phyloP scores from a whole-genome alignment of 2,888 invertebrate species.

The Syrista parreyssii region DNA sequence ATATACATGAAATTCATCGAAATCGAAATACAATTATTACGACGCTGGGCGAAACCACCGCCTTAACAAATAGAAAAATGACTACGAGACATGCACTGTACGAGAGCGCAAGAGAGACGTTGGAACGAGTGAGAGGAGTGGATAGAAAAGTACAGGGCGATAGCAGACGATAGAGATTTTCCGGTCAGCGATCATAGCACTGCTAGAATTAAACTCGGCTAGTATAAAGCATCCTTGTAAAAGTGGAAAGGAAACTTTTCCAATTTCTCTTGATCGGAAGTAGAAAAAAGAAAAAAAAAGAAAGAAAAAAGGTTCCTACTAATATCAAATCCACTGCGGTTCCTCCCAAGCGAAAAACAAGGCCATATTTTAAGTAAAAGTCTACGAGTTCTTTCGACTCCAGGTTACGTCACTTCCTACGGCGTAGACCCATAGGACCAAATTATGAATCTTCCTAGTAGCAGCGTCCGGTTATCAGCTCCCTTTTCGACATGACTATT shows the following conservation, averaged over 20 bases:
- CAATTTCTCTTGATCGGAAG: constrained; percentile 25
- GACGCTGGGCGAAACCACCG: no score
- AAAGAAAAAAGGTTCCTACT: constrained; percentile 1
- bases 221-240: neutral
- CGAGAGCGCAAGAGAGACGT: constrained; percentile 17
- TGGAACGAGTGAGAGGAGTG: constrained; percentile 14
- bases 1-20: no score
- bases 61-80: neutral
- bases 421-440: neutral
- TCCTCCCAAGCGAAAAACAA: constrained; percentile 15
- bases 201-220: neutral
- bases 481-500: neutral
- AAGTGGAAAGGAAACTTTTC: constrained; percentile 28
- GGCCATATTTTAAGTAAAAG: constrained; percentile 16
- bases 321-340: neutral
- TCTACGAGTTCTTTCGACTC: neutral
- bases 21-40: no score
- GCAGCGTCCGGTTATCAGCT: neutral
- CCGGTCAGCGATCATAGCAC: constrained; percentile 33
- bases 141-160: constrained; percentile 11
- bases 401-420: neutral
- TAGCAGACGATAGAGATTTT: constrained; percentile 25
- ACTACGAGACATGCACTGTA: neutral
- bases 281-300: neutral
- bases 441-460: neutral